Evolutionary conservation across 2,113 vertebrate species (phyloP).

Genomic region (Dipodomys stephensi): DNA sequence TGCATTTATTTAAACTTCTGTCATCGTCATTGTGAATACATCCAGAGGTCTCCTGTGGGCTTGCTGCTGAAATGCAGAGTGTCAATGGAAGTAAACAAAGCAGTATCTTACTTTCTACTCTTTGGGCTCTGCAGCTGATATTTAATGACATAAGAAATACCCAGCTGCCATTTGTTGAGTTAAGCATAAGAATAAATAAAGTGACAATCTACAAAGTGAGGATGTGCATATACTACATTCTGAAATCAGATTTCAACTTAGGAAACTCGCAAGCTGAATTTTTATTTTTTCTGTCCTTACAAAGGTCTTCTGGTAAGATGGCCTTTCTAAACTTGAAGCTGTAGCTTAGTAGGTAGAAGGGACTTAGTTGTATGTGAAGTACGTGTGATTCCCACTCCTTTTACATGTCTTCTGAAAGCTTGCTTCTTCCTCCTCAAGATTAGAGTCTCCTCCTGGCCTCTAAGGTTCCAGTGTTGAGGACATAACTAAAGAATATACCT

Average conservation of each 20-base stretch:
- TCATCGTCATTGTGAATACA: constrained; percentile 55
- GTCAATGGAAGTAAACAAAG: constrained; percentile 67
- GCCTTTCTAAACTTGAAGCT: constrained; percentile 18
- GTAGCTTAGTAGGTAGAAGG: not conserved
- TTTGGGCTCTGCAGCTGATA: not conserved
- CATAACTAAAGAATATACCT: not conserved
- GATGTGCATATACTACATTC: constrained; percentile 47
- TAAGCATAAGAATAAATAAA: constrained; percentile 70
- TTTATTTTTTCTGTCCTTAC: constrained; percentile 9
- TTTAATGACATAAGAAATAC: constrained; percentile 64
- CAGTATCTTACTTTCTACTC: constrained; percentile 55
- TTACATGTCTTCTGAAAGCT: not conserved
- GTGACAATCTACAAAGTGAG: constrained; percentile 25
- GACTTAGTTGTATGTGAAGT: not conserved
- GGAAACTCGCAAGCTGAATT: constrained; percentile 33
- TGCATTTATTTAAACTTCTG: constrained; percentile 74
- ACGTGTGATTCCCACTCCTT: fast-evolving
- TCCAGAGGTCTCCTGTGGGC: constrained; percentile 33
- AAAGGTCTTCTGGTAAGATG: constrained; percentile 8
- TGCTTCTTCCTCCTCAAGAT: not conserved
- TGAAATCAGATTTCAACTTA: constrained; percentile 32
- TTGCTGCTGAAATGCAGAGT: constrained; percentile 63
- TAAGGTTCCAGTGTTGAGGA: not conserved
- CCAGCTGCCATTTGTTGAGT: constrained; percentile 60
- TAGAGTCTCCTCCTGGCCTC: not conserved